A percentile compares a stretch with the other conserved stretches of the same genome.
These are phyloP conservation scores for Aphelenchoides besseyi DNA, from an alignment of 1,140 invertebrate genomes.

Conservation along the genomic window DNA sequence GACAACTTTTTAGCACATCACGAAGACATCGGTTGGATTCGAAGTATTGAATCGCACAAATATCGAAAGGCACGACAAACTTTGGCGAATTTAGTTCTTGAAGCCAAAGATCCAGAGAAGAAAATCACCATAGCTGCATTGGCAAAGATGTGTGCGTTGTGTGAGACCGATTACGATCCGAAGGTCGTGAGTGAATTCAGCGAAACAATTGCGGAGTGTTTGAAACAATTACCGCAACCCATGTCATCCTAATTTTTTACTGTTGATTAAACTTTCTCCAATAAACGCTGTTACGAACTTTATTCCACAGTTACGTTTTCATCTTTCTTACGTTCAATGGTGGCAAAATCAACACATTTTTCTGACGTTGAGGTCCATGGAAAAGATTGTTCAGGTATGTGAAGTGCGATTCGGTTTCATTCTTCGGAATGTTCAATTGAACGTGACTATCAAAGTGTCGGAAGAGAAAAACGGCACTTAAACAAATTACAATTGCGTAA, in stretches of 20 bases:
- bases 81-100: conserved; percentile 25
- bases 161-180: conserved; percentile 29
- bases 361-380: too few relatives aligned
- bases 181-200: conserved; percentile 34
- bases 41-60: conserved; percentile 22
- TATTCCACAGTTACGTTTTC: too few relatives aligned
- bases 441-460: not conserved
- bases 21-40: conserved; percentile 40
- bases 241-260: too few relatives aligned
- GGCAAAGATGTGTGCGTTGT: conserved; percentile 31
- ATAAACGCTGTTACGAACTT: too few relatives aligned
- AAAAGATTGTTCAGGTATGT: not conserved
- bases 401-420: not conserved
- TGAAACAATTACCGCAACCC: too few relatives aligned
- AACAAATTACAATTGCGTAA: not conserved
- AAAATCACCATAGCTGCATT: conserved; percentile 27
- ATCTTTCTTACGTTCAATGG: too few relatives aligned
- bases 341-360: too few relatives aligned
- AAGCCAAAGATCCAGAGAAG: conserved; percentile 31
- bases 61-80: conserved; percentile 25
- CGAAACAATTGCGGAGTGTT: conserved; percentile 13
- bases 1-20: conserved; percentile 32
- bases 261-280: too few relatives aligned
- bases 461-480: not conserved
- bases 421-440: not conserved